phyloP scores from a whole-genome alignment of 2,888 invertebrate species.

The Hirudinaria manillensis region DNA sequence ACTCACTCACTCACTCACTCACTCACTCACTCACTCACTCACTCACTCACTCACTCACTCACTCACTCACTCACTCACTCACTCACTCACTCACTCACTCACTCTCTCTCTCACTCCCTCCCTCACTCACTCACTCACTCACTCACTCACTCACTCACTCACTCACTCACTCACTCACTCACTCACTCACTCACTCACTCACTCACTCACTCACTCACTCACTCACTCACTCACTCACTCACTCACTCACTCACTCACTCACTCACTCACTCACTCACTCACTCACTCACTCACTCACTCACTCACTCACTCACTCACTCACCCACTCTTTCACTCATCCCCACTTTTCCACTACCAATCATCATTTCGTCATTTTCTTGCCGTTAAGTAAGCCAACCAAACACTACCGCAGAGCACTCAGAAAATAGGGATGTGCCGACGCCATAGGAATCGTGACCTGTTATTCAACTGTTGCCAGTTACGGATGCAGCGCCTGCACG shows the following conservation, averaged over 20 bases:
- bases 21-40: constrained; percentile 32
- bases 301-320: neutral
- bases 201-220: no score
- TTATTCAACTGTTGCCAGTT: constrained; percentile 11
- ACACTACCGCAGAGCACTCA: neutral
- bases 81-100: constrained; percentile 34
- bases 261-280: no score
- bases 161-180: constrained; percentile 30
- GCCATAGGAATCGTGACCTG: neutral
- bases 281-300: neutral
- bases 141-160: constrained; percentile 34
- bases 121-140: constrained; percentile 34
- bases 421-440: neutral
- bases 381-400: neutral
- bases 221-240: no score
- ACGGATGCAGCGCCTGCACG: neutral
- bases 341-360: neutral
- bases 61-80: constrained; percentile 21
- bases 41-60: constrained; percentile 27
- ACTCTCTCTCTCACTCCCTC: constrained; percentile 34
- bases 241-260: no score
- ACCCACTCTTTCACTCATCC: neutral
- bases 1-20: constrained; percentile 32
- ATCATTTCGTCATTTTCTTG: neutral
- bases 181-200: no score